A percentile compares a stretch with the other conserved stretches of the same genome.
These are phyloP conservation scores for Pteruthius melanotis DNA, from an alignment of 2,113 vertebrate species.

Conservation along the genomic window DNA sequence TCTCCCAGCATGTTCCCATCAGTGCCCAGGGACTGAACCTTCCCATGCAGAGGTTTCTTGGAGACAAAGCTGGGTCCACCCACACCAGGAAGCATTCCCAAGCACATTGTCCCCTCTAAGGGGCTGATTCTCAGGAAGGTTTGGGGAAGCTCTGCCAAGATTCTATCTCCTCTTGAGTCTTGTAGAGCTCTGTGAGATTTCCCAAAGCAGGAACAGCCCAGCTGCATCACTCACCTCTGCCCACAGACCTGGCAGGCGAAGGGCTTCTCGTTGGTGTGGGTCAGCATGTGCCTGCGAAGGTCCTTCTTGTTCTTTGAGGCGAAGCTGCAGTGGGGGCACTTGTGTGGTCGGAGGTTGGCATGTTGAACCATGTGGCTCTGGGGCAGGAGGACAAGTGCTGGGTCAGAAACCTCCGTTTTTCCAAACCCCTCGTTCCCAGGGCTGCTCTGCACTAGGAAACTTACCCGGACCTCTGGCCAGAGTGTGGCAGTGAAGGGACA, in stretches of 20 bases:
- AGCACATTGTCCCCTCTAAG: background rate
- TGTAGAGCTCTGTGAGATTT: background rate
- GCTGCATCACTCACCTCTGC: conserved; percentile 82
- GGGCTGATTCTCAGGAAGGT: background rate
- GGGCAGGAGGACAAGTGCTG: background rate
- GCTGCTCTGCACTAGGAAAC: background rate
- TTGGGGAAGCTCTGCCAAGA: background rate
- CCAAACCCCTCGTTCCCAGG: background rate
- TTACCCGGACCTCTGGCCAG: conserved; percentile 90
- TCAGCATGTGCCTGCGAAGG: conserved; percentile 90
- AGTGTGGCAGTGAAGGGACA: conserved; percentile 87
- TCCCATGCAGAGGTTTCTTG: background rate
- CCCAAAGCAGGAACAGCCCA: background rate
- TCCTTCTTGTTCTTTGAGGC: conserved; percentile 99
- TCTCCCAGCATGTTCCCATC: background rate
- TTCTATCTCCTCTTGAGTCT: background rate
- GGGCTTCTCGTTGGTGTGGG: conserved; percentile 98
- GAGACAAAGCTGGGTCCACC: background rate
- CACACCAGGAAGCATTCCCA: background rate
- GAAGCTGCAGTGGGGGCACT: conserved; percentile 93
- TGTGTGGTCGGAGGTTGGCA: conserved; percentile 90
- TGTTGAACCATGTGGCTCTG: conserved; percentile 92
- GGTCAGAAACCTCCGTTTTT: background rate
- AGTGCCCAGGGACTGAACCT: background rate
- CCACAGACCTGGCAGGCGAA: conserved; percentile 90